phyloP scores from a whole-genome alignment of 2,113 vertebrate species.

The Calypte anna region DNA sequence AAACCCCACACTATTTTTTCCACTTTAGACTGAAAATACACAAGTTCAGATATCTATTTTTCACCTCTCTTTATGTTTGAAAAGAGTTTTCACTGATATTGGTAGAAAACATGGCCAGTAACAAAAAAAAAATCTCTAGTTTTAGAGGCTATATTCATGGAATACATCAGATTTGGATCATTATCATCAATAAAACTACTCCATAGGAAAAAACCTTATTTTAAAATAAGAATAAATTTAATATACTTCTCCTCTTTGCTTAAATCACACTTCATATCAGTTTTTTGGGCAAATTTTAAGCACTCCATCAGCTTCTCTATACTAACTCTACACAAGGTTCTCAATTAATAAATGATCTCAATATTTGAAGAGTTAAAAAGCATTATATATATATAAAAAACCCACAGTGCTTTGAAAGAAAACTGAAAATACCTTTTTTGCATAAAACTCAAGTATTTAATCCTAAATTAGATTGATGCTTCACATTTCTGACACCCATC shows the following conservation, averaged over 20 bases:
- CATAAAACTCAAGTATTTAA: neutral
- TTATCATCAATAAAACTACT: neutral
- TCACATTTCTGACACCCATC: neutral
- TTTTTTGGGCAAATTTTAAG: neutral
- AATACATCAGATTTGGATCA: neutral
- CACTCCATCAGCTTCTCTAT: neutral
- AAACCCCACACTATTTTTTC: neutral
- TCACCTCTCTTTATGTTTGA: neutral
- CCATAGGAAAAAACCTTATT: neutral
- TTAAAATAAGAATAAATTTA: neutral
- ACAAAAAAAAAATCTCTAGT: neutral
- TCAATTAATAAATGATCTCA: neutral
- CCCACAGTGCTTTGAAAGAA: neutral
- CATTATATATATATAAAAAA: neutral
- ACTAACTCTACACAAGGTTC: neutral
- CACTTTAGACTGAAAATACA: neutral
- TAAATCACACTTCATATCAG: neutral
- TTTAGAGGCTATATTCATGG: neutral
- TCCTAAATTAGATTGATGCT: neutral
- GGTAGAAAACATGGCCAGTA: neutral
- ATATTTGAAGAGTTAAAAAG: neutral
- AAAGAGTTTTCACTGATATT: neutral
- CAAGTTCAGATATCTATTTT: neutral
- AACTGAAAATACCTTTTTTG: neutral
- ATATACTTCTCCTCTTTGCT: neutral